Evolutionary conservation across 1,140 invertebrate genomes (phyloP), one percentile per base, ranked within the genome.

Genomic region (Wiebesia pumilae): DNA sequence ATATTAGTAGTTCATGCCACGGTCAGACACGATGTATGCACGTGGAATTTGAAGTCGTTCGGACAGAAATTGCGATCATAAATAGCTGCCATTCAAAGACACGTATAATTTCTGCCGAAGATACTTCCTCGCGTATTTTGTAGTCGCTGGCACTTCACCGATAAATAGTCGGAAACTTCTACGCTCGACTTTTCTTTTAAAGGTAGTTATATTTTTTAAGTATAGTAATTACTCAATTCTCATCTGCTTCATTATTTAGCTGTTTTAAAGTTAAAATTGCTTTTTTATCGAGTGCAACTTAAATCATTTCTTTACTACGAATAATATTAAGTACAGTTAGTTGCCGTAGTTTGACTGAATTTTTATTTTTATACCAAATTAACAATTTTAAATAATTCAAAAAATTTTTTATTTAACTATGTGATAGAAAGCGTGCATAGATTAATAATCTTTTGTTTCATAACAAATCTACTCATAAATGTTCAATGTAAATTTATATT

Each of bases 181-280:
- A 43, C 65, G 67, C 67, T 86, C 67, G 67, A 86, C 27, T 86
- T 86, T 86, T 65, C 65, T 75, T 19, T 85, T 71, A 30, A 69
- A 80, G 71, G 14, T 30, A 19, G 40, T 80, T 77, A 35, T 85
- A 80, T 69, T 80, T 79, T 80, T 81, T 58, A 81, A 81, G 62
- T 85, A 80, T 85, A 80, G 62, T 73, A 81, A 80, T 85, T 85
- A 81, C 84, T 85, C 84, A 80, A 85, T 85, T 85, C 30, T 80
- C 84, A 71, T 81, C 24, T 51, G 62, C 33, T 80, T 85, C 54
- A 85, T 85, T 85, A 81, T 80, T 80, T 69, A 80, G 69, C 75
- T 80, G 14, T 78, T 40, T 51, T 69, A 69, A 85, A 69, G 54
- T 71, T 69, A 27, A 7, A 75, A 51, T 51, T 30, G n/a, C 54